Evolutionary conservation across 1,140 invertebrate genomes (phyloP), one percentile per base, ranked within the genome.

Genomic region (Papilio dardanus): DNA sequence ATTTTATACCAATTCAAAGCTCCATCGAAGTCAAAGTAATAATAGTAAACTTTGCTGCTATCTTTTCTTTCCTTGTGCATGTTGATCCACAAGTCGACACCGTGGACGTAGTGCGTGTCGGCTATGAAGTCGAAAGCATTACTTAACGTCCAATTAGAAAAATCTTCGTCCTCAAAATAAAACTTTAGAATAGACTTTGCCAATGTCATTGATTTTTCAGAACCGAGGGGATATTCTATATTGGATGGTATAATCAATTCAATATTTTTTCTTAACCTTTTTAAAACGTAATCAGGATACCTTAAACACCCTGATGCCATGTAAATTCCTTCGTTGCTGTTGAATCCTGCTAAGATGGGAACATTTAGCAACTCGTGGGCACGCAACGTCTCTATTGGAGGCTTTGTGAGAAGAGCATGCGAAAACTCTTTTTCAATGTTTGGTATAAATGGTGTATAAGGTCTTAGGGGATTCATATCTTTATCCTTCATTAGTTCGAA

Each of bases 21-120:
- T 5, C 82, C 76, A 21, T 79, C 74, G 30, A 80, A 82, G 35
- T 79, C 75, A 71, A 82, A 84, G 7, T 76, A 37, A 24, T 84
- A 84, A 58, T 79, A 80, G 50, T 79, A 82, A 28, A 82, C 19
- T 1, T n/a, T 19, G 3, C 74, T 75, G 37, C 77, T 79, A 1
- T 76, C 62, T 28, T 40, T 40, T 68, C 54, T 76, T 24, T 68
- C 37, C 58, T 79, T 82, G 62, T 84, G 76, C 5, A 77, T 31
- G 40, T 74, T 77, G 19, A 82, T 74, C 75, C 76, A 80, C 10
- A 42, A 76, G 58, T 80, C 54, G 1, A 76, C 24, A 73, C 35
- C 66, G 35, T 46, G 69, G 24, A 77, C 28, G 65, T 80, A 82
- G 42, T 77, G 74, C 3, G 76, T 78, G 66, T 84, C 82, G 31